phyloP scores from a whole-genome alignment of 2,797 vertebrate genomes.

The Cynodonichthys magdalenae region DNA sequence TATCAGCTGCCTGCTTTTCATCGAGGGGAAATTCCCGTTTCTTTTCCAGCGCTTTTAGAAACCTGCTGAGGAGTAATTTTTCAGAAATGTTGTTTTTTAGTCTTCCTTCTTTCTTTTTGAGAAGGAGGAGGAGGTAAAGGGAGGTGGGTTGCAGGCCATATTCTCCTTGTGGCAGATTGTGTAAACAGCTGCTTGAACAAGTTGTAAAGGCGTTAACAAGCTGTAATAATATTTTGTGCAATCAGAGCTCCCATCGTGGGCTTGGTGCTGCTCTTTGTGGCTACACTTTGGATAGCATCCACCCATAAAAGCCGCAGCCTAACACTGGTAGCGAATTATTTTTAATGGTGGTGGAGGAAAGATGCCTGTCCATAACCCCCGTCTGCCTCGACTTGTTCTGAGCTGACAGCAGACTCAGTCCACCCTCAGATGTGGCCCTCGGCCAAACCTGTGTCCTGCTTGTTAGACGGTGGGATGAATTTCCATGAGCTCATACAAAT shows the following conservation, averaged over 20 bases:
- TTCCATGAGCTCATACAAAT: conserved; percentile 37
- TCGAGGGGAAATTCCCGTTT: conserved; percentile 65
- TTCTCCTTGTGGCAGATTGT: conserved; percentile 34
- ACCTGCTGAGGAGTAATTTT: conserved; percentile 11
- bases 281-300: conserved; percentile 55
- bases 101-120: conserved; percentile 13
- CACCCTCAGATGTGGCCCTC: conserved; percentile 20
- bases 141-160: conserved; percentile 19
- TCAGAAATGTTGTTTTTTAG: not conserved
- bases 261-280: conserved; percentile 65
- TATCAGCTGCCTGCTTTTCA: conserved; percentile 70
- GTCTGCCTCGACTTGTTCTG: conserved; percentile 66
- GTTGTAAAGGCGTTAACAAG: conserved; percentile 64
- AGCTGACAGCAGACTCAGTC: conserved; percentile 37
- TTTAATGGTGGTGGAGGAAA: conserved; percentile 74
- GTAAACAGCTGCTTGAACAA: conserved; percentile 65
- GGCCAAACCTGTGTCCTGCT: conserved; percentile 38
- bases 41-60: conserved; percentile 28
- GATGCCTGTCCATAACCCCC: conserved; percentile 68
- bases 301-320: conserved; percentile 63
- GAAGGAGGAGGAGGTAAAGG: not conserved
- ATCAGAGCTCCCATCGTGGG: conserved; percentile 45
- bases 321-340: conserved; percentile 73
- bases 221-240: conserved; percentile 59
- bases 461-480: conserved; percentile 43